phyloP scores from a whole-genome alignment of 2,888 invertebrate genomes.

The Sesia apiformis region DNA sequence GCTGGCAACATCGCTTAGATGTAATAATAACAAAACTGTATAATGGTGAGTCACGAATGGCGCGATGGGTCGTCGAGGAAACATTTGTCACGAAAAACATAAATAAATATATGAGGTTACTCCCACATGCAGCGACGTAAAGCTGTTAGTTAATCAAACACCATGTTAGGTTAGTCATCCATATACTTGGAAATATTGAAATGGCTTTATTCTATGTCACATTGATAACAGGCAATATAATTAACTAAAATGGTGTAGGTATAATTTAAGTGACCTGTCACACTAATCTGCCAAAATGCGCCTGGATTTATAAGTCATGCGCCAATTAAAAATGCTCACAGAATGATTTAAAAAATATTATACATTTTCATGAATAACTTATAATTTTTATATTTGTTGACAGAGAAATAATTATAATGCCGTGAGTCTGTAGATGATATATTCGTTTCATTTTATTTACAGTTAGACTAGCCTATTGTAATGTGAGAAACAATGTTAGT shows the following conservation, averaged over 20 bases:
- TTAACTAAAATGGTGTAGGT: neutral
- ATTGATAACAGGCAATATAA: neutral
- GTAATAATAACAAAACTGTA: conserved; percentile 39
- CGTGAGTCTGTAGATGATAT: too few species aligned
- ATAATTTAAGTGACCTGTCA: conserved; percentile 4
- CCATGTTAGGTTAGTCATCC: conserved; percentile 8
- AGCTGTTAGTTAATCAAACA: conserved; percentile 11
- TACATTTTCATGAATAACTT: too few species aligned
- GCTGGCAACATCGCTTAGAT: conserved; percentile 34
- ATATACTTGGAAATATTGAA: conserved; percentile 5
- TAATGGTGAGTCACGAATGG: conserved; percentile 48
- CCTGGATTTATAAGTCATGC: too few species aligned
- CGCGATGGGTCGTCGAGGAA: conserved; percentile 44
- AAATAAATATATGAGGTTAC: conserved; percentile 19
- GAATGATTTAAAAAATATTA: too few species aligned
- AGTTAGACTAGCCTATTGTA: too few species aligned
- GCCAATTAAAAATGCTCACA: too few species aligned
- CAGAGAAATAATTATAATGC: too few species aligned
- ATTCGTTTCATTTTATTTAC: too few species aligned
- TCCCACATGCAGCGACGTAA: conserved; percentile 21
- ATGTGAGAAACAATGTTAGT: too few species aligned
- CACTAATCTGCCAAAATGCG: too few species aligned
- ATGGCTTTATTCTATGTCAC: neutral
- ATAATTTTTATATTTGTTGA: too few species aligned
- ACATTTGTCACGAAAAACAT: conserved; percentile 49